A percentile compares a stretch with the other conserved stretches of the same genome.
Conservation (phyloP, 2,888 invertebrate species). For the Diarsia brunnea region DNA sequence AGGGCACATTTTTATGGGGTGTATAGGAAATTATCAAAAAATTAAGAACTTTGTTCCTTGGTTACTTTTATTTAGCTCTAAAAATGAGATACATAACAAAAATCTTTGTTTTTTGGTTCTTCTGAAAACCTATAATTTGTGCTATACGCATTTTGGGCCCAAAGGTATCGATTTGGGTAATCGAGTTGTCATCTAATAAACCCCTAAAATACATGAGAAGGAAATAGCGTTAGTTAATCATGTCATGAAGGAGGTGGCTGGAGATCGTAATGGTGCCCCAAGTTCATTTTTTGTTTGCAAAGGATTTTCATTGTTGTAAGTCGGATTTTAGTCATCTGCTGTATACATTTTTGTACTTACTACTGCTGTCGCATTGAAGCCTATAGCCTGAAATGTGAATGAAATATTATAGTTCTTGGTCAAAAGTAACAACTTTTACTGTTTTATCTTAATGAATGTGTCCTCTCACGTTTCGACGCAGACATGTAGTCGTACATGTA, state of each 20-base stretch:
- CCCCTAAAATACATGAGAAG: not conserved
- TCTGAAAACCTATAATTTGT: too few species aligned
- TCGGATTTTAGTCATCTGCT: not conserved
- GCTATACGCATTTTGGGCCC: too few species aligned
- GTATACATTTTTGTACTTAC: conserved; percentile 63
- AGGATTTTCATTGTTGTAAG: not conserved
- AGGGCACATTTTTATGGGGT: too few species aligned
- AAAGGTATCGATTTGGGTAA: not conserved
- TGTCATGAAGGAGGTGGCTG: not conserved
- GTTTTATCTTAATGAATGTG: not conserved
- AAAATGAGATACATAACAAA: too few species aligned
- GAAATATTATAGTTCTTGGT: not conserved
- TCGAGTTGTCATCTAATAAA: not conserved
- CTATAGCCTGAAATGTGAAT: conserved; percentile 71
- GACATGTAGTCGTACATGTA: too few species aligned
- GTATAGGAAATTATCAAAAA: too few species aligned
- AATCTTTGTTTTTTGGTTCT: too few species aligned
- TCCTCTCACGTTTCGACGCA: too few species aligned
- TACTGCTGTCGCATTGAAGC: conserved; percentile 75
- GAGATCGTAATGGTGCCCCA: too few species aligned
- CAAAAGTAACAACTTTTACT: not conserved
- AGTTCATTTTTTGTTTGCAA: not conserved
- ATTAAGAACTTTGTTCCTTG: too few species aligned
- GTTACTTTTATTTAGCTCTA: too few species aligned
- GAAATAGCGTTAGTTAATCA: not conserved